Evolutionary conservation across 2,888 invertebrate species (phyloP), one percentile per base, ranked within the genome.

Genomic region (Oithona nana): DNA sequence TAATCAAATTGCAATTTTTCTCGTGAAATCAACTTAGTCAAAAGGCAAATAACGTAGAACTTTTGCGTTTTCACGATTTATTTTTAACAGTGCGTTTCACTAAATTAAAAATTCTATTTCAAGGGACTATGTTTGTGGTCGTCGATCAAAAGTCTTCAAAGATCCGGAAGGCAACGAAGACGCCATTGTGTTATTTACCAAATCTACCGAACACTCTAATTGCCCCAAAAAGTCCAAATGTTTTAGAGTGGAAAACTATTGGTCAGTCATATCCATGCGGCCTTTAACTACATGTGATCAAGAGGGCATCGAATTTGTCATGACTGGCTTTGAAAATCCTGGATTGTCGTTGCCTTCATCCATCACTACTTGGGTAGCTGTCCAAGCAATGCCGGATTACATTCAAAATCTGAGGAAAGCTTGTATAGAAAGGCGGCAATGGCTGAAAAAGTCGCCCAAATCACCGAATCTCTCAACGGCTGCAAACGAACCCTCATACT

Each of bases 281-380:
- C 54, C 61, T 13, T n/a, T 52, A 3, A 54, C 8, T 20, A 16
- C 28, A 26, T 30, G 20, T 20, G 54, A 61, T 4, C 22, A 51
- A 22, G 16, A 28, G 29, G 61, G 61, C 11, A n/a, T 61, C 8
- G 61, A 61, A 30, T 61, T 61, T 22, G 13, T 20, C 11, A 28
- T 61, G 28, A 52, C 61, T 29, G 61, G 26, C 30, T 61, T 61
- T 61, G 61, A 61, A 28, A 54, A 61, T 61, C 61, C 61, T n/a
- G 61, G 61, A 11, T 20, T 61, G 1, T 20, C 20, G 28, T 52
- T 61, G n/a, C 61, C 61, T 2, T 20, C 24, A 2, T 50, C 24
- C 11, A 52, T 61, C 8, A 61, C 51, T 22, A 61, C 52, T 6
- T 61, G 61, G 61, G 61, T 61, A 8, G 61, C 61, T 13, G 54